Evolutionary conservation across 1,140 invertebrate species (phyloP).

Genomic region (Calycopis cecrops): DNA sequence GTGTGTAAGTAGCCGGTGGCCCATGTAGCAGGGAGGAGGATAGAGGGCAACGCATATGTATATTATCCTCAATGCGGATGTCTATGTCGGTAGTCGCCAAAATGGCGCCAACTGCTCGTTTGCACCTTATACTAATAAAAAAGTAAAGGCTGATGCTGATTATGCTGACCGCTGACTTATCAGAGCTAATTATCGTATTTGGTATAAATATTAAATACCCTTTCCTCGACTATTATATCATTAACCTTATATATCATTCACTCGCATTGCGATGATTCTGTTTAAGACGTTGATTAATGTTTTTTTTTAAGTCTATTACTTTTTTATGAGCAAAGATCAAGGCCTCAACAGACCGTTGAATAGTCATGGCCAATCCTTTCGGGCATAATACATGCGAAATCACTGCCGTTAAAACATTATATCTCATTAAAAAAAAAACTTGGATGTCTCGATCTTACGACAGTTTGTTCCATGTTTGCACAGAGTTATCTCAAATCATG

Average conservation of each 20-base stretch:
- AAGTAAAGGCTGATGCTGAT: not conserved
- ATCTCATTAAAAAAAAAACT: slow-evolving; percentile 35
- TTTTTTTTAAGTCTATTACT: slow-evolving; percentile 5
- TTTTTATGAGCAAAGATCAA: slow-evolving; percentile 8
- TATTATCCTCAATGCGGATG: too few species aligned
- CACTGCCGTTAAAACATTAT: slow-evolving; percentile 6
- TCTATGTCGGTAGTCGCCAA: too few species aligned
- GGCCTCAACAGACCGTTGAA: not conserved
- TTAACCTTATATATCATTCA: not conserved
- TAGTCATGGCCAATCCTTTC: not conserved
- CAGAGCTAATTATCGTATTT: not conserved
- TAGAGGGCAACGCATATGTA: too few species aligned
- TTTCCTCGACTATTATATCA: not conserved
- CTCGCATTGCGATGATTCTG: not conserved
- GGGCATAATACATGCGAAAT: too few species aligned
- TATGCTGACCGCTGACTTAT: not conserved
- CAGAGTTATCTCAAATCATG: slow-evolving; percentile 56
- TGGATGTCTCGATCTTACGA: slow-evolving; percentile 37
- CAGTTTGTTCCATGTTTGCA: slow-evolving; percentile 37
- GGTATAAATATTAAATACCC: not conserved
- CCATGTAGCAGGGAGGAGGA: too few species aligned
- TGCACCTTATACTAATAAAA: too few species aligned
- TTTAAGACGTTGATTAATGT: slow-evolving; percentile 1
- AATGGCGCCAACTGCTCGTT: too few species aligned
- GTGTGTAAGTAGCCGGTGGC: too few species aligned